Conservation (phyloP, 2,888 invertebrate species). For the Clistopyga incitator region DNA sequence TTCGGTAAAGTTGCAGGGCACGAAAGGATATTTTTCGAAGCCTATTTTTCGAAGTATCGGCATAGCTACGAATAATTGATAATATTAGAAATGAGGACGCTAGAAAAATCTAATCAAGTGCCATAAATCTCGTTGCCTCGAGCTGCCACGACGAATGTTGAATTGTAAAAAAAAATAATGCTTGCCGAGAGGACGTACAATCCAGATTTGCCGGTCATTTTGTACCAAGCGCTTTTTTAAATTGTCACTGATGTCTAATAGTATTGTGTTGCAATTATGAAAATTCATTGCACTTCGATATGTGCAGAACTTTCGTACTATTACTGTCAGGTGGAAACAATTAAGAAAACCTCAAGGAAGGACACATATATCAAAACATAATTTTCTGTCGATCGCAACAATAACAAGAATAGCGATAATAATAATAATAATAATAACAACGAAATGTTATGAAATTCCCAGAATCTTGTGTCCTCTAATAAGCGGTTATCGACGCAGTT, state of each 20-base stretch:
- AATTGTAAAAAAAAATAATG: neutral
- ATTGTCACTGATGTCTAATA: neutral
- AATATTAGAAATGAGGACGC: no score
- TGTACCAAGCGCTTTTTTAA: neutral
- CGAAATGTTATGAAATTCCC: neutral
- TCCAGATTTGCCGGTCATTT: neutral
- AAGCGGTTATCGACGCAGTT: constrained; percentile 7
- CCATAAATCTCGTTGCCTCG: constrained; percentile 57
- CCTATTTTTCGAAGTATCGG: constrained; percentile 52
- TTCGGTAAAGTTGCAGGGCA: constrained; percentile 2
- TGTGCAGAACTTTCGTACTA: neutral
- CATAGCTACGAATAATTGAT: constrained; percentile 54
- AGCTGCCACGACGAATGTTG: constrained; percentile 11
- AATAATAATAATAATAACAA: constrained; percentile 1
- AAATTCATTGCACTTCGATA: neutral
- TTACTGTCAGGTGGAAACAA: neutral
- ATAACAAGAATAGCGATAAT: constrained; percentile 4
- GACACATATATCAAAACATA: neutral
- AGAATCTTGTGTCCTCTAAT: constrained; percentile 3
- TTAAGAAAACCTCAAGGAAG: neutral
- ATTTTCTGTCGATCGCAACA: constrained; percentile 8
- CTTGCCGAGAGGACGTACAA: constrained; percentile 13
- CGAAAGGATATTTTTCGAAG: constrained; percentile 41
- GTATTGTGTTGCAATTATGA: neutral
- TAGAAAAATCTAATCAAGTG: constrained; percentile 57